These are phyloP conservation scores for Macaria liturata DNA, from an alignment of 2,888 invertebrate genomes.

Conservation along the genomic window DNA sequence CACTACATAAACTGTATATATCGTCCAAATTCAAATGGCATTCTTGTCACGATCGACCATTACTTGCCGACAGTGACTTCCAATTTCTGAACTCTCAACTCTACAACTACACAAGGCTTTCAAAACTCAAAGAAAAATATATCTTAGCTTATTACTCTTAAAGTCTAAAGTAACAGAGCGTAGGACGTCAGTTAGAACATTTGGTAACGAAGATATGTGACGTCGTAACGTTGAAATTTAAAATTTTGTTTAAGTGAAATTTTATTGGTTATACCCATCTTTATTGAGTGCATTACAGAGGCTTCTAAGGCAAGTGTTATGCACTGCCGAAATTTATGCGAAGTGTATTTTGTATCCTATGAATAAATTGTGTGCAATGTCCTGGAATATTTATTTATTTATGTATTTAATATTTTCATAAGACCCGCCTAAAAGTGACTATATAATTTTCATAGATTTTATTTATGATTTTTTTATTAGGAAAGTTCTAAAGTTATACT, in stretches of 20 bases:
- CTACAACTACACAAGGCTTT: constrained; percentile 46
- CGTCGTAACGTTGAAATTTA: constrained; percentile 76
- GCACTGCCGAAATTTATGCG: no score
- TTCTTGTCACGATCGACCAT: constrained; percentile 78
- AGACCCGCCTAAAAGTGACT: no score
- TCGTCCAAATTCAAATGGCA: constrained; percentile 73
- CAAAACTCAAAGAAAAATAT: constrained; percentile 30
- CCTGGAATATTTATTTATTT: no score
- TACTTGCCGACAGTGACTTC: constrained; percentile 82
- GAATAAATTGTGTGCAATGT: no score
- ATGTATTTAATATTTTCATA: no score
- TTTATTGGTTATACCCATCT: constrained; percentile 75
- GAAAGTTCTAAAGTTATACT: no score
- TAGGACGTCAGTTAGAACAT: constrained; percentile 33
- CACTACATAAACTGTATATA: constrained; percentile 50
- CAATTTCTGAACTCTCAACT: constrained; percentile 66
- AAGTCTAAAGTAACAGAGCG: constrained; percentile 29
- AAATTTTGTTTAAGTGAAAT: constrained; percentile 82
- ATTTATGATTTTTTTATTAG: no score
- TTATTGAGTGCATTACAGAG: constrained; percentile 58
- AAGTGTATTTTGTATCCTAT: no score
- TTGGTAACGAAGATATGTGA: constrained; percentile 32
- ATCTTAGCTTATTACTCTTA: constrained; percentile 25
- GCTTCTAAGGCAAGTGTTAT: no score
- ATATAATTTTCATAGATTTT: no score